Percentiles rank a stretch among this genome's conserved stretches.
These are phyloP conservation scores for Lamellibrachia columna DNA, from an alignment of 2,888 invertebrate genomes.

Conservation along the genomic window DNA sequence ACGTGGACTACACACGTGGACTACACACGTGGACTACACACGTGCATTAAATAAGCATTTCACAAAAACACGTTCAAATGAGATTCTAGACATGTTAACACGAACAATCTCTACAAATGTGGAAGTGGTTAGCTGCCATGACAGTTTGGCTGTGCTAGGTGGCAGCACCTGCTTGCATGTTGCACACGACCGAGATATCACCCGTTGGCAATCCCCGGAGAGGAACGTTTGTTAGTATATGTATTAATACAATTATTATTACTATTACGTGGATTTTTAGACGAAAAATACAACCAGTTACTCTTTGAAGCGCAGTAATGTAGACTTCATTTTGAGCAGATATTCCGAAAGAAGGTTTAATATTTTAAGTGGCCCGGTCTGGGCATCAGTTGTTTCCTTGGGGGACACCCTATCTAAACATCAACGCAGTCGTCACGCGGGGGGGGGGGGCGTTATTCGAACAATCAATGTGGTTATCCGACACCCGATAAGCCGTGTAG, in stretches of 20 bases:
- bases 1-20: too few species aligned
- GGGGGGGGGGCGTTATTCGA: not conserved
- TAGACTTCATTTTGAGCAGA: too few species aligned
- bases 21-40: too few species aligned
- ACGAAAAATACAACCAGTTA: not conserved
- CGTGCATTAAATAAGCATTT: conserved; percentile 11
- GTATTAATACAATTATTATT: not conserved
- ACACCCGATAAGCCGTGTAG: not conserved
- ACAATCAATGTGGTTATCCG: not conserved
- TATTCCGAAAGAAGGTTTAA: too few species aligned
- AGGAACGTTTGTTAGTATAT: not conserved
- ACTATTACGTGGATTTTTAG: not conserved
- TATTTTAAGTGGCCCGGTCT: not conserved
- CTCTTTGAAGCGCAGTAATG: not conserved
- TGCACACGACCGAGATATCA: conserved; percentile 9
- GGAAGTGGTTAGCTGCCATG: not conserved
- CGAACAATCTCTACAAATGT: not conserved
- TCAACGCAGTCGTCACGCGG: not conserved
- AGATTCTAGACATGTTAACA: conserved; percentile 16
- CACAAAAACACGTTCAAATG: conserved; percentile 8
- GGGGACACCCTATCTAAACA: not conserved
- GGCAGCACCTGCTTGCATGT: conserved; percentile 16
- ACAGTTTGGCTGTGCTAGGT: conserved; percentile 6
- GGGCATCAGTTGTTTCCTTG: not conserved
- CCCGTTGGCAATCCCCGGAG: not conserved